Conservation (phyloP, 1,140 invertebrate genomes). For the Saccostrea glomerata region DNA sequence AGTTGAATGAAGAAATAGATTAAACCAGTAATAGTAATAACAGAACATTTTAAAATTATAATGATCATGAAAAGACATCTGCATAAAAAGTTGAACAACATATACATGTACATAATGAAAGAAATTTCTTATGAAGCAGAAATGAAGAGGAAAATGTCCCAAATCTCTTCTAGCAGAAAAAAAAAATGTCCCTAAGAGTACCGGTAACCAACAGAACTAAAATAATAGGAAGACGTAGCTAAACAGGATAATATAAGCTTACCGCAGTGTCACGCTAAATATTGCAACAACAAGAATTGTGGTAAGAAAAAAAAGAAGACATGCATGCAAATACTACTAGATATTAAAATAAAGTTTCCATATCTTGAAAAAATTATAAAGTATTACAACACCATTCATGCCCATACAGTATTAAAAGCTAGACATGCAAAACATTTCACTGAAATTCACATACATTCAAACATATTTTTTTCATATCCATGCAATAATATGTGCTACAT, state of each 20-base stretch:
- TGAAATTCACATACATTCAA: neutral
- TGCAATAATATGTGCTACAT: neutral
- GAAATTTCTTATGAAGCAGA: neutral
- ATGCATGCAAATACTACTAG: neutral
- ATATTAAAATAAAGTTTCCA: neutral
- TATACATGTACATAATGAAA: neutral
- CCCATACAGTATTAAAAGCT: neutral
- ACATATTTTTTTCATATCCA: neutral
- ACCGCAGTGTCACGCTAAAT: conserved; percentile 8
- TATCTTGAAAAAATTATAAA: neutral
- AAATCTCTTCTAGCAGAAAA: neutral
- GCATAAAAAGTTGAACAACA: neutral
- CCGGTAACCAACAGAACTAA: conserved; percentile 1
- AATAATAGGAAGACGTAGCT: neutral
- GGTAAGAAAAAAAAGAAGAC: neutral
- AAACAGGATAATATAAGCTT: neutral
- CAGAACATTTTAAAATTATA: neutral
- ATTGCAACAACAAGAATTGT: neutral
- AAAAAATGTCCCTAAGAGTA: neutral
- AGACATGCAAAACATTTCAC: neutral
- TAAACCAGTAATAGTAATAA: neutral
- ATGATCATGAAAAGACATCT: neutral
- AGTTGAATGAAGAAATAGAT: neutral
- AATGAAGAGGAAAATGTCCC: neutral
- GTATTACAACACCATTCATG: neutral